Base-by-base conservation (phyloP, 2,113 vertebrate species). In the Mugil cephalus region DNA sequence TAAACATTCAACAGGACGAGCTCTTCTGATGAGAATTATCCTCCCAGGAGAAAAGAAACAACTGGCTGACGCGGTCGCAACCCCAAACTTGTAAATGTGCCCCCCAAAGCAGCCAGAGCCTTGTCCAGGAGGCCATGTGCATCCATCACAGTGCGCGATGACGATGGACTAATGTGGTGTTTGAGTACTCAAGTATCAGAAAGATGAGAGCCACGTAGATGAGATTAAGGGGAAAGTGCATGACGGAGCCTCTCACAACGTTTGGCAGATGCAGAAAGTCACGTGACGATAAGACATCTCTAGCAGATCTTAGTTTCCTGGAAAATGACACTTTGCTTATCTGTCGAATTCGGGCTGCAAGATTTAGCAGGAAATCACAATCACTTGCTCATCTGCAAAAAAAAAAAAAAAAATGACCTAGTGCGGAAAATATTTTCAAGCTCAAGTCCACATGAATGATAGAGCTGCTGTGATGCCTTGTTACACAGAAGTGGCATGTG, bases 271-370 rank as follows among this genome's bases (percentile, higher is more conserved):
- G 19, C 53, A 39, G 51, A 52, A 68, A 43, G 34, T 24, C 4
- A 11, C 35, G 17, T 19, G 17, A 42, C 14, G 52, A 73, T 59
- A 38, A 72, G 10, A 36, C 1, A 13, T 21, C 14, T 60, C 1
- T 1, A 69, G 59, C 2, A 43, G 3, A 30, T 30, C 24, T 30
- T 30, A n/a, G 52, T 48, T 88, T 86, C 74, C 59, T 70, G 79
- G 53, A 85, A 85, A 45, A 38, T 1, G 17, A 30, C 11, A 13
- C 30, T 12, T 15, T 10, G 43, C 76, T 38, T 18, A 61, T 77
- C 69, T 67, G 17, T 19, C 18, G n/a, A 6, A n/a, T 19, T 24
- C 10, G 11, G 10, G 0, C 17, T 8, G 34, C 10, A 36, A 17
- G 6, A 74, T 38, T 36, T 8, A 56, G 6, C 56, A 47, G 12